phyloP scores from a whole-genome alignment of 2,113 vertebrate species.

The Ancistrus triradiatus region DNA sequence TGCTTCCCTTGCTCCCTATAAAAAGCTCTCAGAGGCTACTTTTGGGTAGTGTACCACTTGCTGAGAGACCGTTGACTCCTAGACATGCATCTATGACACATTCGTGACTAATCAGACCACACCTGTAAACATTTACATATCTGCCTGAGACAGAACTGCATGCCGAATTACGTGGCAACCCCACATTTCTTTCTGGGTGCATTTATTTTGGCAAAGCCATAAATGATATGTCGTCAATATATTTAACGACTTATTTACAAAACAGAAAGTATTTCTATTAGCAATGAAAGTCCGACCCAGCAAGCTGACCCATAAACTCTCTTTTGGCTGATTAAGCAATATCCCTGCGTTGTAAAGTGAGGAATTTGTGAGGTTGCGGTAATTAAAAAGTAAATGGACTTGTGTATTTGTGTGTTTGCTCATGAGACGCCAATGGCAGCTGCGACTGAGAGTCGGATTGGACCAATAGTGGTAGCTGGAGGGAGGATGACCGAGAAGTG shows the following conservation, averaged over 20 bases:
- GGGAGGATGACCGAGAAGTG: neutral
- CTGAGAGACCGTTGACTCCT: too few species aligned
- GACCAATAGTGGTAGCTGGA: neutral
- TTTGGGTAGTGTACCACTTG: too few species aligned
- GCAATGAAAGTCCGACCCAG: slow-evolving; percentile 8
- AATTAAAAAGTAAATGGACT: slow-evolving; percentile 28
- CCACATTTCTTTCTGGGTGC: too few species aligned
- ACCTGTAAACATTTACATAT: too few species aligned
- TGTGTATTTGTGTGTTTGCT: slow-evolving; percentile 31
- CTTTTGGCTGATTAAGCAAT: slow-evolving; percentile 9
- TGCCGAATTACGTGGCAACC: too few species aligned
- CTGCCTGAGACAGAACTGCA: too few species aligned
- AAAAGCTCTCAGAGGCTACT: too few species aligned
- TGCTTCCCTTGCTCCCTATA: too few species aligned
- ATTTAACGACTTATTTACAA: neutral
- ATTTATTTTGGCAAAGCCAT: too few species aligned
- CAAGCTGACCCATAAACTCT: neutral
- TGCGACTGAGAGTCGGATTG: neutral
- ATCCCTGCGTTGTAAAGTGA: slow-evolving; percentile 23
- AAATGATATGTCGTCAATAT: neutral
- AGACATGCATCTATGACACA: too few species aligned
- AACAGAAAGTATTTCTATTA: slow-evolving; percentile 11
- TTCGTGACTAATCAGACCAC: too few species aligned
- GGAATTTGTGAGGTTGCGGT: slow-evolving; percentile 23
- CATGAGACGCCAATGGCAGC: slow-evolving; percentile 1